Conservation (phyloP, 92 coral and sea anemone species). For the Phenganax subtilis region DNA sequence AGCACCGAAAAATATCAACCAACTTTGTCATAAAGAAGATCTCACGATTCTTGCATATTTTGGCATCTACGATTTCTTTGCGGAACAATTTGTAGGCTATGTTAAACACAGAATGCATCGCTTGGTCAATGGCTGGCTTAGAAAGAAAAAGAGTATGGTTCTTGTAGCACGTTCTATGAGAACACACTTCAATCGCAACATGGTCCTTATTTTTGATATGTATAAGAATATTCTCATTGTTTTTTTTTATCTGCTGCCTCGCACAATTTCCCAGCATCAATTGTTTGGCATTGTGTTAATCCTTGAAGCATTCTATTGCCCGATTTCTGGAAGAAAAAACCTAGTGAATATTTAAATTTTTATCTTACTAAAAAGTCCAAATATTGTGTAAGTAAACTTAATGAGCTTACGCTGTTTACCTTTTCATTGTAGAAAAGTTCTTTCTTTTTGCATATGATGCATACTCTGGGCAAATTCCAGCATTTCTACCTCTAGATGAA, state of each 20-base stretch:
- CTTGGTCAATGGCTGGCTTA: not conserved
- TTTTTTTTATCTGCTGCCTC: too few relatives aligned
- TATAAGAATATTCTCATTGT: too few relatives aligned
- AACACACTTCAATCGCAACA: too few relatives aligned
- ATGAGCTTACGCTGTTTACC: not conserved
- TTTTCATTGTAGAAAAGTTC: constrained; percentile 31
- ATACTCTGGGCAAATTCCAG: constrained; percentile 31
- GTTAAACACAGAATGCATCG: constrained; percentile 18
- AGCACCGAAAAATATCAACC: constrained; percentile 27
- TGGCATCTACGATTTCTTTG: constrained; percentile 33
- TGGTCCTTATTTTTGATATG: too few relatives aligned
- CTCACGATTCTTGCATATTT: constrained; percentile 29
- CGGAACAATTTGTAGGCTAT: constrained; percentile 27
- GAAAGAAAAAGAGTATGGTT: too few relatives aligned
- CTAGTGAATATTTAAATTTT: too few relatives aligned
- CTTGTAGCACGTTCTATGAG: too few relatives aligned
- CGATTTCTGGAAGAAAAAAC: not conserved
- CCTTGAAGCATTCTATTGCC: too few relatives aligned
- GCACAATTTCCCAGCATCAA: constrained; percentile 35
- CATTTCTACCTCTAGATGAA: constrained; percentile 11
- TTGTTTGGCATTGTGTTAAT: constrained; percentile 47
- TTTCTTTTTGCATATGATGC: constrained; percentile 39
- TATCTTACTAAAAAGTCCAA: too few relatives aligned
- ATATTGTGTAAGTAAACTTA: too few relatives aligned
- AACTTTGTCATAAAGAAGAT: constrained; percentile 27